phyloP scores from a whole-genome alignment of 2,888 invertebrate genomes.

The Tortrix viridana region DNA sequence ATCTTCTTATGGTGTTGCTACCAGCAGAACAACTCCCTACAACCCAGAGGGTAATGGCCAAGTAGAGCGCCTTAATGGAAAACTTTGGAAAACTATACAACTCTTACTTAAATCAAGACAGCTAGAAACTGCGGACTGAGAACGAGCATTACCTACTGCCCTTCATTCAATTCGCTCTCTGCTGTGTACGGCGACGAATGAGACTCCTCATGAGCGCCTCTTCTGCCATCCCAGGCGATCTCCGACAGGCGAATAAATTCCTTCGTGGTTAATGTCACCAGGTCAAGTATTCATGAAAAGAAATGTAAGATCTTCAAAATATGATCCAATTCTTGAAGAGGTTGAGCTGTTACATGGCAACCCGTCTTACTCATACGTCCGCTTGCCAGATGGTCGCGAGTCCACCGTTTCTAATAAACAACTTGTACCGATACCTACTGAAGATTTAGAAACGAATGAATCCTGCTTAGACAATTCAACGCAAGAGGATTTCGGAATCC shows the following conservation, averaged over 20 bases:
- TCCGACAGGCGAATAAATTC: neutral
- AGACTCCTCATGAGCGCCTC: neutral
- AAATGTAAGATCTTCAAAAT: conserved; percentile 1
- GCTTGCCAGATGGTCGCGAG: neutral
- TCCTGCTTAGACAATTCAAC: neutral
- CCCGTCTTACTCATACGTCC: neutral
- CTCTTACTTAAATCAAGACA: no score
- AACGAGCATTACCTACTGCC: no score
- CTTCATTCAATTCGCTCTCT: no score
- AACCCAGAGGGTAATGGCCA: no score
- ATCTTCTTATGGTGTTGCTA: no score
- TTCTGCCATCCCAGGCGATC: neutral
- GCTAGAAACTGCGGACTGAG: no score
- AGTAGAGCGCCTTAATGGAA: no score
- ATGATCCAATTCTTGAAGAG: neutral
- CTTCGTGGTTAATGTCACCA: neutral
- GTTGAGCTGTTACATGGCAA: conserved; percentile 1
- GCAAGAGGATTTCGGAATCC: neutral
- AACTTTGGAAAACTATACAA: no score
- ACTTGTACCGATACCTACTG: neutral
- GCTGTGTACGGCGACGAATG: neutral
- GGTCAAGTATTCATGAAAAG: neutral
- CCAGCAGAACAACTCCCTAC: no score
- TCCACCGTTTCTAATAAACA: neutral
- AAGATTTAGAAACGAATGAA: neutral